Conservation (phyloP, 2,797 vertebrate species). For the Spondyliosoma cantharus region DNA sequence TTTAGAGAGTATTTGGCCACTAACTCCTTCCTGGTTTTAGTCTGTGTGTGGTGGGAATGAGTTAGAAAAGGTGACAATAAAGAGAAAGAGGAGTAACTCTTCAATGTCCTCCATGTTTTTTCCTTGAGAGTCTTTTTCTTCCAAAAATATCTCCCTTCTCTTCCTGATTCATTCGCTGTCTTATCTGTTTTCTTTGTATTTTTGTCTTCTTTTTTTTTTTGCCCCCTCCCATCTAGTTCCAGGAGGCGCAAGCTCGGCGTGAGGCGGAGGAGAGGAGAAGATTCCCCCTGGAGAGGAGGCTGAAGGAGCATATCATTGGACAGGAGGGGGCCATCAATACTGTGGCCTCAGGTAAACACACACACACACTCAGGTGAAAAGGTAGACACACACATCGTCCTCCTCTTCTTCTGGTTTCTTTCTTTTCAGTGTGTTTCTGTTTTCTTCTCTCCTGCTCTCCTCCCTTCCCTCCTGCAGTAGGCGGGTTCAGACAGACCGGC, state of each 20-base stretch:
- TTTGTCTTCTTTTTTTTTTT: not conserved
- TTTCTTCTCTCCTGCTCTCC: conserved; percentile 50
- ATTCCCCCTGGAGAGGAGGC: conserved; percentile 93
- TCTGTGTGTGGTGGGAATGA: not conserved
- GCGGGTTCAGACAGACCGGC: conserved; percentile 82
- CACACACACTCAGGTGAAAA: not conserved
- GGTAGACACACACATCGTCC: not conserved
- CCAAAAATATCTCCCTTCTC: not conserved
- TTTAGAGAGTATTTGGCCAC: not conserved
- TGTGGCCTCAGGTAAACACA: conserved; percentile 90
- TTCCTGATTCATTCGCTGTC: conserved; percentile 23
- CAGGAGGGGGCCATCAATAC: conserved; percentile 95
- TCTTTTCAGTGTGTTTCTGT: conserved; percentile 14
- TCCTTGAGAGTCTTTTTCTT: not conserved
- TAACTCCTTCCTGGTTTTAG: not conserved
- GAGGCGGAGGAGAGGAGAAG: conserved; percentile 91
- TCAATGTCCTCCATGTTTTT: not conserved
- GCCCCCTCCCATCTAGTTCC: conserved; percentile 85
- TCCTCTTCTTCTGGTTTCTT: not conserved
- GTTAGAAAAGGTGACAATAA: not conserved
- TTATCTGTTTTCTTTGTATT: conserved; percentile 28
- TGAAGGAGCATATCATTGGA: conserved; percentile 95
- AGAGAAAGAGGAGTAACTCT: conserved; percentile 2
- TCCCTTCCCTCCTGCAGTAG: conserved; percentile 70
- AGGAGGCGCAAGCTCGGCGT: conserved; percentile 87